These are phyloP conservation scores for Parauchenoglanis punctatus DNA, from an alignment of 2,797 vertebrate species.

Conservation along the genomic window DNA sequence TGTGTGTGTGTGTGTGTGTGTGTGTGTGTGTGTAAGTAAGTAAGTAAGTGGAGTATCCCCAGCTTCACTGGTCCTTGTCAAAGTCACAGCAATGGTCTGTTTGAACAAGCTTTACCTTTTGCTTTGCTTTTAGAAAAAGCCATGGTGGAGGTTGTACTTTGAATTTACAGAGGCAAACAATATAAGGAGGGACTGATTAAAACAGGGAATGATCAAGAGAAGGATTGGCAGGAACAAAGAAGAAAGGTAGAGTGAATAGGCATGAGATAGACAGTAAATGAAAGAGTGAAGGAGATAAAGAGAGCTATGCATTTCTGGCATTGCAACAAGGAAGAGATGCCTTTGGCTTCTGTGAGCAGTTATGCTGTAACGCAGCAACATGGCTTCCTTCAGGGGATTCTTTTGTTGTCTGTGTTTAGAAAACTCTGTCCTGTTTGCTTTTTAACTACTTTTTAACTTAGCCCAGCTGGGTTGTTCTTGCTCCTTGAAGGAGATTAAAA, in stretches of 20 bases:
- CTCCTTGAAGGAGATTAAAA: constrained; percentile 10
- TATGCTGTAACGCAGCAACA: constrained; percentile 42
- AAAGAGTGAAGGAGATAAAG: constrained; percentile 1
- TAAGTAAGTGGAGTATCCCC: constrained; percentile 61
- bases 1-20: constrained; percentile 57
- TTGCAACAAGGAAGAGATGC: constrained; percentile 20
- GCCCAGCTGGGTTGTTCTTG: neutral
- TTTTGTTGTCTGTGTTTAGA: constrained; percentile 41
- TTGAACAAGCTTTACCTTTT: constrained; percentile 17
- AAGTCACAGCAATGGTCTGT: constrained; percentile 53
- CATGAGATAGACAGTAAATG: neutral
- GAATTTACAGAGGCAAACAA: constrained; percentile 48
- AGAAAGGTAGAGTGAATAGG: constrained; percentile 4
- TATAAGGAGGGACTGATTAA: constrained; percentile 51
- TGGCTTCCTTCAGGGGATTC: constrained; percentile 41
- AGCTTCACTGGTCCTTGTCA: constrained; percentile 58
- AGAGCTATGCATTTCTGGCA: constrained; percentile 14
- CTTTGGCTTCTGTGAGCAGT: constrained; percentile 28
- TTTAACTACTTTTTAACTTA: constrained; percentile 26
- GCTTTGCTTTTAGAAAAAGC: neutral
- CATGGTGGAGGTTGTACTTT: neutral
- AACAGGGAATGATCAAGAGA: constrained; percentile 66
- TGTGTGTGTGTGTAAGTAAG: constrained; percentile 51
- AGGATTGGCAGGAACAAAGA: neutral
- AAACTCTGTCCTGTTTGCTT: constrained; percentile 34